phyloP scores from a whole-genome alignment of 2,797 vertebrate genomes.

The Petrocephalus schoutedeni region DNA sequence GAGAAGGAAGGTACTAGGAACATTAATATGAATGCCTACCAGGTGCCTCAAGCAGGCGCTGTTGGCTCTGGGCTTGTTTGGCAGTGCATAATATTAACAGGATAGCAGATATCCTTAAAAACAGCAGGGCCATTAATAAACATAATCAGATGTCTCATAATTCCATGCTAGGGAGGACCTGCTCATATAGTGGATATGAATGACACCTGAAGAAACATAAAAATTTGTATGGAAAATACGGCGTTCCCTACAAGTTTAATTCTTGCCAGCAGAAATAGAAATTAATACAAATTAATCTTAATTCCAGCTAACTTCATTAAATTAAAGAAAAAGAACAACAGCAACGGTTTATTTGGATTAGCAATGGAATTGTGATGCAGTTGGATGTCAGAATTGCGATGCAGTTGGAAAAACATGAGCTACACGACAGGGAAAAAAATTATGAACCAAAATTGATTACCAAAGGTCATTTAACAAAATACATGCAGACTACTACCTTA shows the following conservation, averaged over 20 bases:
- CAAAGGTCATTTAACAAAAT: neutral
- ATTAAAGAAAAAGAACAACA: neutral
- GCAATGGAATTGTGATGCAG: neutral
- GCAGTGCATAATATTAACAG: conserved; percentile 54
- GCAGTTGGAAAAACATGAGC: neutral
- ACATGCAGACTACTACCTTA: neutral
- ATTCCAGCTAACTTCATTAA: neutral
- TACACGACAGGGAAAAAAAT: neutral
- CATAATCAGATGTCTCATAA: conserved; percentile 65
- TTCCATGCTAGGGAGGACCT: conserved; percentile 40
- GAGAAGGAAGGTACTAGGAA: conserved; percentile 52
- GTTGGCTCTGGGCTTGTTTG: conserved; percentile 48
- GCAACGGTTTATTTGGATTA: neutral
- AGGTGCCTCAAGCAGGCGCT: conserved; percentile 54
- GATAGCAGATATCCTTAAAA: conserved; percentile 42
- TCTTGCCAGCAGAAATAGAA: neutral
- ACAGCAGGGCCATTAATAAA: conserved; percentile 67
- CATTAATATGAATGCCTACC: conserved; percentile 64
- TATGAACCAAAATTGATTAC: neutral
- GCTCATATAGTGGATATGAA: neutral
- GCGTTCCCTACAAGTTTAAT: neutral
- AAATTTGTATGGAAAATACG: neutral
- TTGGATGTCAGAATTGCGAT: neutral
- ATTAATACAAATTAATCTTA: no score
- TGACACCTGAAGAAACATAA: neutral